Conservation (phyloP, 2,797 vertebrate species). For the Coccyzus lansbergi region DNA sequence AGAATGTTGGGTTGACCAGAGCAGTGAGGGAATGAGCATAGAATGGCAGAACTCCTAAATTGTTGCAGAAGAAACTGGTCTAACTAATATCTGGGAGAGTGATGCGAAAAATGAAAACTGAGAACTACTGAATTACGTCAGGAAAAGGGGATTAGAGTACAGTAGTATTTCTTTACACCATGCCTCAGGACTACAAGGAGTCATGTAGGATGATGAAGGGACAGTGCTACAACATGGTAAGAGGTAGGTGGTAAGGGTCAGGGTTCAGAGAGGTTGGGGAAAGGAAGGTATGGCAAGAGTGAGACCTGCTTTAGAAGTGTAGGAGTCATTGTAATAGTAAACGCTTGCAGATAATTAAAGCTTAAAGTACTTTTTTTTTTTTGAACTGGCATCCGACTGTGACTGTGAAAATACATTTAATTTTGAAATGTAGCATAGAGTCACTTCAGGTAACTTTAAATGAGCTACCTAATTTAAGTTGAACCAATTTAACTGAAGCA, state of each 20-base stretch:
- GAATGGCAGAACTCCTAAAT: not conserved
- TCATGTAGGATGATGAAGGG: not conserved
- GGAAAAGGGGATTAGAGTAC: not conserved
- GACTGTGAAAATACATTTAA: not conserved
- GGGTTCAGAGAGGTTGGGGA: not conserved
- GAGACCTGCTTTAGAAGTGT: not conserved
- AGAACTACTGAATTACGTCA: not conserved
- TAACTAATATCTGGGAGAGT: not conserved
- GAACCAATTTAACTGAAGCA: conserved; percentile 18
- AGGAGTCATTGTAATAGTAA: not conserved
- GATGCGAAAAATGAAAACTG: not conserved
- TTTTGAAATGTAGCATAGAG: not conserved
- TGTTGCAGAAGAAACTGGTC: not conserved
- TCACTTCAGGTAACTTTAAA: conserved; percentile 55
- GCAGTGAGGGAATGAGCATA: not conserved
- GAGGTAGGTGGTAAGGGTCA: not conserved
- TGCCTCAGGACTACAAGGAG: not conserved
- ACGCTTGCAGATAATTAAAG: conserved; percentile 13
- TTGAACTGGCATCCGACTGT: not conserved
- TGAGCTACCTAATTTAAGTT: conserved; percentile 36
- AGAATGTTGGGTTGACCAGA: not conserved
- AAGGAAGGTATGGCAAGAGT: not conserved
- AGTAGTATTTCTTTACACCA: not conserved
- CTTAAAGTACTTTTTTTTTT: not conserved
- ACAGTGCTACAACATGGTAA: not conserved